Evolutionary conservation across 2,113 vertebrate genomes (phyloP).

Genomic region (Dermatemys mawii): DNA sequence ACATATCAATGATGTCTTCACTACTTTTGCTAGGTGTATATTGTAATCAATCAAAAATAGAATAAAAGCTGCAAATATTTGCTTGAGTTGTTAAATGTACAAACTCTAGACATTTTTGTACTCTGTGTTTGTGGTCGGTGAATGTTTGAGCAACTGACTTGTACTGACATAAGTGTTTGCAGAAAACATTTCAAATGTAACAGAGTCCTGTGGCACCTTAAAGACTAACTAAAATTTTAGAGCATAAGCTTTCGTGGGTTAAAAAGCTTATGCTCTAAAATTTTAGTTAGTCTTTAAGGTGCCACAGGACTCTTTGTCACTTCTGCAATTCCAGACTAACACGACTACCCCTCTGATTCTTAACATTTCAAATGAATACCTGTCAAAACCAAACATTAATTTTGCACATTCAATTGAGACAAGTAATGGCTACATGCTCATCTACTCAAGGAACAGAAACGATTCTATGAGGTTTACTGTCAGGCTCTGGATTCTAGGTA

Average conservation of each 20-base stretch:
- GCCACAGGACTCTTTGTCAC: too few relatives aligned
- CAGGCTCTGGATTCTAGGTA: neutral
- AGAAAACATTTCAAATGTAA: neutral
- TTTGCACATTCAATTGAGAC: neutral
- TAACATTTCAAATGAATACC: conserved; percentile 6
- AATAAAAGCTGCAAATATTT: neutral
- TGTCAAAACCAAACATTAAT: neutral
- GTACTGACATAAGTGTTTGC: neutral
- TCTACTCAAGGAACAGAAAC: conserved; percentile 10
- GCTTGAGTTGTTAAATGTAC: neutral
- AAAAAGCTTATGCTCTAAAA: too few relatives aligned
- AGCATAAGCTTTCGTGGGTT: too few relatives aligned
- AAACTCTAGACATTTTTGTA: neutral
- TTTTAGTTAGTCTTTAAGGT: too few relatives aligned
- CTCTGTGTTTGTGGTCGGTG: neutral
- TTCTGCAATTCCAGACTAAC: too few relatives aligned
- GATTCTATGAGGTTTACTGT: conserved; percentile 9
- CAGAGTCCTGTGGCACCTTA: too few relatives aligned
- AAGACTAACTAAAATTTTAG: too few relatives aligned
- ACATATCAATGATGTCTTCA: neutral
- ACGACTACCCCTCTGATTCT: too few relatives aligned
- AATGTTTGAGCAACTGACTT: neutral
- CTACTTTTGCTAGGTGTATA: neutral
- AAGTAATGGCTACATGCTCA: conserved; percentile 18
- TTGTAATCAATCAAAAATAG: neutral